Base-by-base conservation (phyloP, 2,888 invertebrate species). In the Drosophila affinis region DNA sequence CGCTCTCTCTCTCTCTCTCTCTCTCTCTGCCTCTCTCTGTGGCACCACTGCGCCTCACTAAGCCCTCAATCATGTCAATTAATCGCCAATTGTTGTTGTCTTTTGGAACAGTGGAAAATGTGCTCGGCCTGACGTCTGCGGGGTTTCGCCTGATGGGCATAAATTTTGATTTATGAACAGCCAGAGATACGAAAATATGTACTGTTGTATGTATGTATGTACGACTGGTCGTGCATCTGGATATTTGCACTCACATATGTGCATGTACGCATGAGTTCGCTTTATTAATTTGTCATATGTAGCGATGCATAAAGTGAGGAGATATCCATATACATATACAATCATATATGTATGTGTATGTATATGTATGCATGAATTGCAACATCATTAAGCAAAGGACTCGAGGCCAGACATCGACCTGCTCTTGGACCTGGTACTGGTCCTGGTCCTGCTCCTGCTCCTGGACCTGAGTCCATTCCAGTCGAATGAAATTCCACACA, bases 211-310 rank as follows among this genome's bases (percentile, higher is more conserved):
- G 63, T 34, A 49, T 32, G 18, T 9, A 53, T 14, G 24, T 12
- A 4, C 21, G 32, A 21, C 18, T 55, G 45, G n/a, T 12, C 51
- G 9, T 59, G 17, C 34, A 7, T 54, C n/a, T 21, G 9, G 9
- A 12, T 18, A 34, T 34, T 17, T 39, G 14, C 21, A 57, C 24
- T 12, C 32, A 9, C 5, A 52, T 29, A 24, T 52, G 46, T 48
- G 52, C 21, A 4, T 32, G 52, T 32, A 46, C 77, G 62, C 62
- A 71, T 53, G 72, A 62, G 47, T 48, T 17, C 73, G 77, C 82
- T 87, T 87, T 75, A 87, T 84, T 87, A 82, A 86, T 86, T 86
- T 86, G 84, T 78, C 85, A 83, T 87, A 78, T 75, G 87, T 78
- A 81, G 62, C 75, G 79, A 64, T 76, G 78, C 76, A 83, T 83